A percentile compares a stretch with the other conserved stretches of the same genome.
These are phyloP conservation scores for Sebastes reedi DNA, from an alignment of 2,797 vertebrate genomes.

Conservation along the genomic window DNA sequence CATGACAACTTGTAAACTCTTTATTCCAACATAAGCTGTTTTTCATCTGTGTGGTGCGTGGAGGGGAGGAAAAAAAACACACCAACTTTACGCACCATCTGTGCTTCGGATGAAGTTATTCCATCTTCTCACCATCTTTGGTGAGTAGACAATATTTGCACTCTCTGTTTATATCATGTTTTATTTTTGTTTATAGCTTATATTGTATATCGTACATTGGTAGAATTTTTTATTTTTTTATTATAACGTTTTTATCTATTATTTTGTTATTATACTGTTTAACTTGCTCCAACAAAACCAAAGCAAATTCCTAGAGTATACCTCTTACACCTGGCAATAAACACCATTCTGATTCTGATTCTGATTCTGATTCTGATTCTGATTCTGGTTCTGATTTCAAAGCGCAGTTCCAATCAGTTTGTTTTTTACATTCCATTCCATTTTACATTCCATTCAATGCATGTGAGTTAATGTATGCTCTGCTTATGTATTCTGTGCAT, in stretches of 20 bases:
- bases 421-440: neutral
- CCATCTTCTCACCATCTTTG: slow-evolving; percentile 22
- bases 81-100: slow-evolving; percentile 56
- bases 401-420: neutral
- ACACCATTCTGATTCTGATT: too few species aligned
- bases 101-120: slow-evolving; percentile 51
- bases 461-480: neutral
- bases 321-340: too few species aligned
- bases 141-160: slow-evolving; percentile 54
- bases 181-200: too few species aligned
- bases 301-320: too few species aligned
- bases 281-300: too few species aligned
- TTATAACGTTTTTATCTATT: too few species aligned
- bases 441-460: neutral
- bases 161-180: too few species aligned
- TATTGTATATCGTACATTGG: too few species aligned
- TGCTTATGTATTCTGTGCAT: slow-evolving; percentile 11
- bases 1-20: slow-evolving; percentile 59
- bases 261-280: too few species aligned
- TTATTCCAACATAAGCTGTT: neutral
- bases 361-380: too few species aligned
- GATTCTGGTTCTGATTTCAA: neutral
- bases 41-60: neutral
- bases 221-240: too few species aligned
- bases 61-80: neutral